Evolutionary conservation across 2,888 invertebrate species (phyloP).

Genomic region (Mamestra brassicae): DNA sequence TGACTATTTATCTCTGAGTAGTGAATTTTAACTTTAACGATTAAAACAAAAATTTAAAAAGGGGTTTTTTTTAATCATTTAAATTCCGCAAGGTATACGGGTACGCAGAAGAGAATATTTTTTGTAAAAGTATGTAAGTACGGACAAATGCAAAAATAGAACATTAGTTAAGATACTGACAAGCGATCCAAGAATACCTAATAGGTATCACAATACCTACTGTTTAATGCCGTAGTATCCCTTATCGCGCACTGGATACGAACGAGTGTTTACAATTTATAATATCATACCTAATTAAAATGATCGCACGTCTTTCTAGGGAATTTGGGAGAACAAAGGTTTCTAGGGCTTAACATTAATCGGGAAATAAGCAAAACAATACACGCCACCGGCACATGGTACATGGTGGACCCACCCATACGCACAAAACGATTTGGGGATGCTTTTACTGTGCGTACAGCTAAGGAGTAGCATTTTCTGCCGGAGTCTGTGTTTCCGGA

Average conservation of each 20-base stretch:
- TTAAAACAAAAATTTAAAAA: no score
- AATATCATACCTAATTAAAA: slow-evolving; percentile 12
- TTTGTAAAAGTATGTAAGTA: not conserved
- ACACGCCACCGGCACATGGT: not conserved
- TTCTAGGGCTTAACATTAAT: no score
- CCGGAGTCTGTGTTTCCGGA: no score
- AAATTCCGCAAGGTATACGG: not conserved
- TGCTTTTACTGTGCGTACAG: no score
- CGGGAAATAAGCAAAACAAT: no score
- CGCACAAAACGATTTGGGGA: no score
- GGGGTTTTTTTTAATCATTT: no score
- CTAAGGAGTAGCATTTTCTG: not conserved
- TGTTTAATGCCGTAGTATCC: slow-evolving; percentile 28
- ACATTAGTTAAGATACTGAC: slow-evolving; percentile 26
- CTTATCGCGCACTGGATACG: slow-evolving; percentile 41
- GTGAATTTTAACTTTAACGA: no score
- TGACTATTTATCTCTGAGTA: no score
- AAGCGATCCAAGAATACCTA: slow-evolving; percentile 39
- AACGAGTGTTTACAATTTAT: slow-evolving; percentile 26
- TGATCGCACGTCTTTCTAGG: not conserved
- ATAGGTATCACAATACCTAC: slow-evolving; percentile 29
- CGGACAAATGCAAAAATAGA: slow-evolving; percentile 9
- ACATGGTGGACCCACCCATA: no score
- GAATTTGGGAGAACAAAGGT: not conserved
- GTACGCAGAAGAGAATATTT: not conserved